Conservation (phyloP, 2,888 invertebrate genomes). For the Machimus atricapillus region DNA sequence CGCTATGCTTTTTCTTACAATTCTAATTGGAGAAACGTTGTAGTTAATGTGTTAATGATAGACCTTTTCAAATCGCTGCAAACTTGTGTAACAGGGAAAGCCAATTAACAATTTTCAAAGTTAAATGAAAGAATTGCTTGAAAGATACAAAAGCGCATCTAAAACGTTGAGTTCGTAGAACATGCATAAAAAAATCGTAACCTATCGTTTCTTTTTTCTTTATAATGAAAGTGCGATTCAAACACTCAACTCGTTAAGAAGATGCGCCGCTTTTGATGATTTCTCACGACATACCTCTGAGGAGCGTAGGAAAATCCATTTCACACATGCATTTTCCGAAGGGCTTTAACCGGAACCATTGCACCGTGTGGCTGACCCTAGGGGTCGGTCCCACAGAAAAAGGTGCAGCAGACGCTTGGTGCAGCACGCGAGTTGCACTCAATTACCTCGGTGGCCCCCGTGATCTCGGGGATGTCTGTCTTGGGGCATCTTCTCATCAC, state of each 20-base stretch:
- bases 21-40: neutral
- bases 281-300: neutral
- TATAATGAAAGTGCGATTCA: neutral
- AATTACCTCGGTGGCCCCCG: neutral
- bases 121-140: neutral
- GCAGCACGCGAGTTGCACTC: constrained; percentile 13
- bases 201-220: neutral
- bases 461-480: neutral
- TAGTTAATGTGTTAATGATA: too few species aligned
- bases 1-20: neutral
- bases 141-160: neutral
- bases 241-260: neutral
- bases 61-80: neutral
- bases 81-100: too few species aligned
- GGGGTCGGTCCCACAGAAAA: neutral
- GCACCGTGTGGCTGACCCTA: neutral
- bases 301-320: neutral
- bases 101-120: neutral
- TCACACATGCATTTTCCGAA: neutral
- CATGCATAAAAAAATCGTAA: neutral
- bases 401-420: neutral
- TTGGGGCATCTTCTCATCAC: neutral
- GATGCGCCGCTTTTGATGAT: neutral
- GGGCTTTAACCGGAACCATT: constrained; percentile 15
- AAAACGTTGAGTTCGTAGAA: neutral